Evolutionary conservation across 1,140 invertebrate genomes (phyloP).

Genomic region (Nephotettix cincticeps): DNA sequence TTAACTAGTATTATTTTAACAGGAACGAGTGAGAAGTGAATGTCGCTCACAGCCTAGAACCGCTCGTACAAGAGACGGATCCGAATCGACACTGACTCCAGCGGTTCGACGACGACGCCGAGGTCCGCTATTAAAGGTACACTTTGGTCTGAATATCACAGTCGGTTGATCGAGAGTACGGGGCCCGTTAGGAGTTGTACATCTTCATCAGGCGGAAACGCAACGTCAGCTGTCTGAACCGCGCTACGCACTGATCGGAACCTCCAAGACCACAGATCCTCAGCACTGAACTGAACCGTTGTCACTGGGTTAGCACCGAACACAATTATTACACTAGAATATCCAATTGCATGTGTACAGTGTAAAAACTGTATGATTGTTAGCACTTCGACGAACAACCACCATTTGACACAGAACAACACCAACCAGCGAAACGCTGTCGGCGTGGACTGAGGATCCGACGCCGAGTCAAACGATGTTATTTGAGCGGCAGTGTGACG

Average conservation of each 20-base stretch:
- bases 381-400: constrained; percentile 35
- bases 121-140: constrained; percentile 1
- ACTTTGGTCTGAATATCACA: constrained; percentile 38
- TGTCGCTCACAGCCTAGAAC: constrained; percentile 25
- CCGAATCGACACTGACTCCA: no score
- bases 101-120: not conserved
- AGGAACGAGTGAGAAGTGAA: constrained; percentile 7
- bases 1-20: constrained; percentile 22
- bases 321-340: constrained; percentile 32
- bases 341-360: constrained; percentile 39
- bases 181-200: constrained; percentile 19
- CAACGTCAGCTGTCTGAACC: constrained; percentile 16
- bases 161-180: constrained; percentile 25
- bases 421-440: constrained; percentile 17
- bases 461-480: not conserved
- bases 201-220: constrained; percentile 20
- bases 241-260: no score
- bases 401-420: constrained; percentile 34
- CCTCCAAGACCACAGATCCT: no score
- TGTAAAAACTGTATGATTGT: constrained; percentile 38
- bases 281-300: constrained; percentile 21
- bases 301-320: constrained; percentile 18
- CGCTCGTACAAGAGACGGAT: not conserved
- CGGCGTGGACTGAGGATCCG: constrained; percentile 3
- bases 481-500: constrained; percentile 10